These are phyloP conservation scores for Marcusenius ussheri DNA, from an alignment of 2,113 vertebrate species.

Conservation along the genomic window DNA sequence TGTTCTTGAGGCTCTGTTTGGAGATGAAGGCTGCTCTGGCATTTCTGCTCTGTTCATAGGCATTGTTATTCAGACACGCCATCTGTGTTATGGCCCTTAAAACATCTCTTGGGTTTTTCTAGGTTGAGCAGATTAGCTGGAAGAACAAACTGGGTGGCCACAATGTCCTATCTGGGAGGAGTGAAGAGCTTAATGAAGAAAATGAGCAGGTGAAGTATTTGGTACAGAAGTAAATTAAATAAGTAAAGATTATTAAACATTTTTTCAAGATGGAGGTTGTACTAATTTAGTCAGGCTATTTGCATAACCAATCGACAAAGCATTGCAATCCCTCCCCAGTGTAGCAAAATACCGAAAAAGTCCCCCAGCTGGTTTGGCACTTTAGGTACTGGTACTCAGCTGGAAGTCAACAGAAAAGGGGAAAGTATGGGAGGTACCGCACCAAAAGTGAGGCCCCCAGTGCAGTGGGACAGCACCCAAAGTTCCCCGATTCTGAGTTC, in stretches of 20 bases:
- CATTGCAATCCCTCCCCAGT: no score
- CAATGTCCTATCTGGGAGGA: background rate
- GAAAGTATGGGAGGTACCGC: no score
- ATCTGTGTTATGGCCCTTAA: background rate
- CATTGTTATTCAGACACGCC: background rate
- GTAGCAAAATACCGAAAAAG: no score
- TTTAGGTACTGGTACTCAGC: no score
- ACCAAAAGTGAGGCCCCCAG: no score
- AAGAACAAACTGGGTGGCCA: background rate
- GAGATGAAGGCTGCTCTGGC: background rate
- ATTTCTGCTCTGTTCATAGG: background rate
- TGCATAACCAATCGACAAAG: no score
- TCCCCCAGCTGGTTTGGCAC: no score
- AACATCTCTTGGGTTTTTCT: background rate
- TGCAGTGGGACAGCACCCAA: no score
- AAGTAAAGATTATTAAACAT: slow-evolving; percentile 28
- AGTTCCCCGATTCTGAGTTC: no score
- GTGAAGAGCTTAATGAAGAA: background rate
- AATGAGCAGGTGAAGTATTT: slow-evolving; percentile 18
- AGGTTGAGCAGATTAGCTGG: background rate
- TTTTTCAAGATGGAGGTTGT: no score
- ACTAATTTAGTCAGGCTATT: no score
- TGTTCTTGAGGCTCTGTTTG: background rate
- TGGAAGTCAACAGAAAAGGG: no score
- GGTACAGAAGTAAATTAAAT: slow-evolving; percentile 28